Conservation (phyloP, 2,888 invertebrate genomes). For the Barypeithes pellucidus region DNA sequence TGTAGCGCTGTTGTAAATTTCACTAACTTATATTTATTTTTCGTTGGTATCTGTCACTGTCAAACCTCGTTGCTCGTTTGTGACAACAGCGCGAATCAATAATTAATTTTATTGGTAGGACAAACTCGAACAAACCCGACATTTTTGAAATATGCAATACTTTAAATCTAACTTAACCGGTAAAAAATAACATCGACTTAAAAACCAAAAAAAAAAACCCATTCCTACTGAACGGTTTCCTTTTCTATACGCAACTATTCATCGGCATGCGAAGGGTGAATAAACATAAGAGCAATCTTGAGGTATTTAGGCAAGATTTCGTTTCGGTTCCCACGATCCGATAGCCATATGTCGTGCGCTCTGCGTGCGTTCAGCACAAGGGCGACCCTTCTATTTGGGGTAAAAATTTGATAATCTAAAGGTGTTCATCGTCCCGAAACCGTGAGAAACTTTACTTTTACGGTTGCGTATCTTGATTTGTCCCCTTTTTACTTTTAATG, state of each 20-base stretch:
- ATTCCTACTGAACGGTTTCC: slow-evolving; percentile 52
- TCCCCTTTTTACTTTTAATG: slow-evolving; percentile 53
- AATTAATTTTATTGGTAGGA: too few species aligned
- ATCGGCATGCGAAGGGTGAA: slow-evolving; percentile 57
- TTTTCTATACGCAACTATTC: slow-evolving; percentile 59
- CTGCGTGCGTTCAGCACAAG: slow-evolving; percentile 59
- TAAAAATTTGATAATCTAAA: slow-evolving; percentile 62
- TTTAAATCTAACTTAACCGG: too few species aligned
- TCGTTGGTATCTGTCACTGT: too few species aligned
- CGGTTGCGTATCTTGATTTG: slow-evolving; percentile 29
- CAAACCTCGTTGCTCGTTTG: too few species aligned
- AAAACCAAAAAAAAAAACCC: slow-evolving; percentile 7
- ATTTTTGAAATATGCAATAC: too few species aligned
- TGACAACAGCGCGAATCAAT: too few species aligned
- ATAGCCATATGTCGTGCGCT: slow-evolving; percentile 66
- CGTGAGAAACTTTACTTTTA: slow-evolving; percentile 60
- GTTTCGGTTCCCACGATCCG: slow-evolving; percentile 64
- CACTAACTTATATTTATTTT: too few species aligned
- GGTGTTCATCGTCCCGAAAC: slow-evolving; percentile 58
- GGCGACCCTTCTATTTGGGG: slow-evolving; percentile 57
- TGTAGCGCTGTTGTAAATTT: too few species aligned
- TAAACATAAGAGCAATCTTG: slow-evolving; percentile 57
- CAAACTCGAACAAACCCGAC: too few species aligned
- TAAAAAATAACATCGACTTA: too few species aligned
- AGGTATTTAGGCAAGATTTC: slow-evolving; percentile 63